Percentiles rank a stretch among this genome's conserved stretches.
These are phyloP conservation scores for Agriopis marginaria DNA, from an alignment of 2,888 invertebrate genomes.

Conservation along the genomic window DNA sequence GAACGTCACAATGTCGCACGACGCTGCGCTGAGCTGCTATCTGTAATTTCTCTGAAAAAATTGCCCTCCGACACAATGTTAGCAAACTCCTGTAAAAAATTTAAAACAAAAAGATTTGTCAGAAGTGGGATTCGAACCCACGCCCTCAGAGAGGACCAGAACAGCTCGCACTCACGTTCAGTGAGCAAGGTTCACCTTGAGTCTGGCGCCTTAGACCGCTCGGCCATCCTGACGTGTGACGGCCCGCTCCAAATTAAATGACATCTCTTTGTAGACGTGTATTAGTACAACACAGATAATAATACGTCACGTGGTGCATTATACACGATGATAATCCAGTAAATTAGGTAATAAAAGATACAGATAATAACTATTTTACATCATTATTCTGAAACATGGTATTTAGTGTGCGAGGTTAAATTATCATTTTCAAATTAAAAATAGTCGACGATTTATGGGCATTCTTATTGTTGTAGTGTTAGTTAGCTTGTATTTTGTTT, in stretches of 20 bases:
- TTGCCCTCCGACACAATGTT: background rate
- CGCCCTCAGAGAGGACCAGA: constrained; percentile 91
- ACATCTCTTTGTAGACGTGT: background rate
- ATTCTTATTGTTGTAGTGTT: no score
- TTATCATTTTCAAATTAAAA: no score
- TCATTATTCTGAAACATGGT: no score
- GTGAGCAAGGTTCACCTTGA: constrained; percentile 73
- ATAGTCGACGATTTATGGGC: no score
- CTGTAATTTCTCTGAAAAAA: background rate
- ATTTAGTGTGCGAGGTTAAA: no score
- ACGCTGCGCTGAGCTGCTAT: background rate
- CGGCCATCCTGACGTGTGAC: constrained; percentile 89
- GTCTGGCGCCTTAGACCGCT: constrained; percentile 93
- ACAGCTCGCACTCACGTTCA: constrained; percentile 81
- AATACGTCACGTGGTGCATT: background rate
- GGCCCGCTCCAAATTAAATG: constrained; percentile 8
- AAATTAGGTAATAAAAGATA: no score
- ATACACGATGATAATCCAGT: no score
- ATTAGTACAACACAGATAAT: background rate
- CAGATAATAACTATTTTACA: no score
- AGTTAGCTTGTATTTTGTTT: no score
- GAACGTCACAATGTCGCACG: background rate
- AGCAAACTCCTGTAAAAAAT: background rate
- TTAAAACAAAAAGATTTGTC: constrained; percentile 58
- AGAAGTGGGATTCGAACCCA: constrained; percentile 92